Evolutionary conservation across 2,113 vertebrate species (phyloP).

Genomic region (Misgurnus mizolepis): DNA sequence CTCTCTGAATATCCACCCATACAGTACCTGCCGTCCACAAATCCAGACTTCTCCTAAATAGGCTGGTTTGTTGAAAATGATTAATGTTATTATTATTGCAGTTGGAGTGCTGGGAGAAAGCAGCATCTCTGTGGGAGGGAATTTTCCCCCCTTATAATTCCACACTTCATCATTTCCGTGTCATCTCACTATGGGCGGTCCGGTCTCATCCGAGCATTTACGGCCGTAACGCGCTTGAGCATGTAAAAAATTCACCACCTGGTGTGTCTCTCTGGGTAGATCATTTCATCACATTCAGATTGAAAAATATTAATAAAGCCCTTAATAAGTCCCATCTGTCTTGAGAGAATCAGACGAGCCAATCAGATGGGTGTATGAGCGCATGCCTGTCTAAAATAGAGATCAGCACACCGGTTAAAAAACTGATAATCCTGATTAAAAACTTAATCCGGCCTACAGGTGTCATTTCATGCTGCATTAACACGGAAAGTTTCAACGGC

Average conservation of each 20-base stretch:
- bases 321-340: constrained; percentile 1
- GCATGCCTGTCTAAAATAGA: neutral
- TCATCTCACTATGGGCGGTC: neutral
- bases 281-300: neutral
- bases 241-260: neutral
- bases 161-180: neutral
- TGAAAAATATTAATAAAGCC: neutral
- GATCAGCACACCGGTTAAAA: too few relatives aligned
- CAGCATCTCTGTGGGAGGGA: neutral
- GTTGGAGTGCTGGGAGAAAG: neutral
- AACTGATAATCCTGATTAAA: too few relatives aligned
- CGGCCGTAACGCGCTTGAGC: neutral
- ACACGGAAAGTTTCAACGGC: too few relatives aligned
- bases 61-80: neutral
- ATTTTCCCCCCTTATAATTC: neutral
- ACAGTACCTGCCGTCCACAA: neutral
- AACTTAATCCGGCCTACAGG: too few relatives aligned
- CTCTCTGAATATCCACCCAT: neutral
- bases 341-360: constrained; percentile 10
- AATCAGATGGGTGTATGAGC: constrained; percentile 2
- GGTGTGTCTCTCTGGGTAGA: neutral
- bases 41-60: neutral
- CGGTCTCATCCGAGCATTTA: neutral
- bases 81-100: neutral
- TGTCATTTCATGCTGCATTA: too few relatives aligned